phyloP scores from a whole-genome alignment of 2,888 invertebrate species.

The Meghimatium bilineatum region DNA sequence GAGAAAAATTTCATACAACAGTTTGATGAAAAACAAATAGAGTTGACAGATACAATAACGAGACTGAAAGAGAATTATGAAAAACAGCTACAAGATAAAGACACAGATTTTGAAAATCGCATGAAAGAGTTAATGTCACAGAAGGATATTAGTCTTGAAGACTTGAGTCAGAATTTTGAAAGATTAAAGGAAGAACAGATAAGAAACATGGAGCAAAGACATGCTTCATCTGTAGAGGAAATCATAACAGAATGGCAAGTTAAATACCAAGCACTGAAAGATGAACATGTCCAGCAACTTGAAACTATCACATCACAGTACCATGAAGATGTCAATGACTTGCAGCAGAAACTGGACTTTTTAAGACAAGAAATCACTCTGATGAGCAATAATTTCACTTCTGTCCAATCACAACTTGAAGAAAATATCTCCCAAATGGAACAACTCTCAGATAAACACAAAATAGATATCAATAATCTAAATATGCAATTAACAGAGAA shows the following conservation, averaged over 20 bases:
- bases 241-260: conserved; percentile 39
- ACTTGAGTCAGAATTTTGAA: conserved; percentile 59
- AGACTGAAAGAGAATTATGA: conserved; percentile 69
- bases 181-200: conserved; percentile 59
- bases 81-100: conserved; percentile 65
- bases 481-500: conserved; percentile 20
- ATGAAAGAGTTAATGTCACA: conserved; percentile 62
- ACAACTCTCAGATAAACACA: conserved; percentile 46
- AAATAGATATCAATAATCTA: conserved; percentile 19
- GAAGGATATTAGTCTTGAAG: conserved; percentile 66
- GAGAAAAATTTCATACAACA: conserved; percentile 62
- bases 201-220: conserved; percentile 56
- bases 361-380: conserved; percentile 22
- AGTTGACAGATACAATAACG: conserved; percentile 66
- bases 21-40: conserved; percentile 67
- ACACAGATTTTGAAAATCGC: conserved; percentile 62
- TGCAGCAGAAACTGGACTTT: conserved; percentile 48
- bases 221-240: conserved; percentile 43
- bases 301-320: conserved; percentile 32
- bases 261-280: conserved; percentile 7
- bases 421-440: neutral
- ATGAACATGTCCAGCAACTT: conserved; percentile 32
- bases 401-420: conserved; percentile 40
- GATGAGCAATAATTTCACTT: conserved; percentile 20
- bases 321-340: conserved; percentile 26